Evolutionary conservation across 2,797 vertebrate species (phyloP).

Genomic region (Chloroceryle amazona): DNA sequence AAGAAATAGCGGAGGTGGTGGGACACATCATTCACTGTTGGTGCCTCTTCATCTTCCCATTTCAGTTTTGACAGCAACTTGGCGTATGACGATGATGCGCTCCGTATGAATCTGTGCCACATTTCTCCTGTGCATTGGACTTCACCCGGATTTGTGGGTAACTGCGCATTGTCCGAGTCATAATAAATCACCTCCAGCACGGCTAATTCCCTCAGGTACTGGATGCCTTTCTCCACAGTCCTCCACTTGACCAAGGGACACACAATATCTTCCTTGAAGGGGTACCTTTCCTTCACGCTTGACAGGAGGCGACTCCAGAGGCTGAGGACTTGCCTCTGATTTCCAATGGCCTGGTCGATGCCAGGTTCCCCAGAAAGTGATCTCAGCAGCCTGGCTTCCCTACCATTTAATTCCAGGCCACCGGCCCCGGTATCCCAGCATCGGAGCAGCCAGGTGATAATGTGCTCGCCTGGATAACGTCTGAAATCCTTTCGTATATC

Average conservation of each 20-base stretch:
- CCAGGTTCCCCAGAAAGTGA: neutral
- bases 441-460: neutral
- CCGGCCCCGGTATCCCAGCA: neutral
- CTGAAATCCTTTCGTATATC: neutral
- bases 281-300: no score
- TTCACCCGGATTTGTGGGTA: neutral
- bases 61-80: neutral
- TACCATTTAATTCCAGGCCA: neutral
- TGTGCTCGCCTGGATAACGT: neutral
- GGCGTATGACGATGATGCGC: neutral
- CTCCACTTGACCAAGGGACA: neutral
- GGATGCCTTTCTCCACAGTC: neutral
- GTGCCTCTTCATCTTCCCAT: neutral
- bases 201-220: neutral
- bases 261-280: neutral
- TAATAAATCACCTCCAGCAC: neutral
- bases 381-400: neutral
- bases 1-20: neutral
- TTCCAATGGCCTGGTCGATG: neutral
- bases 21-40: neutral
- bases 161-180: neutral
- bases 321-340: neutral
- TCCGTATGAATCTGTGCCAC: neutral
- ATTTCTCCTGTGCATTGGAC: neutral
- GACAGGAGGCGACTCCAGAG: neutral